Base-by-base conservation (phyloP, 2,113 vertebrate genomes). In the Callospermophilus lateralis region DNA sequence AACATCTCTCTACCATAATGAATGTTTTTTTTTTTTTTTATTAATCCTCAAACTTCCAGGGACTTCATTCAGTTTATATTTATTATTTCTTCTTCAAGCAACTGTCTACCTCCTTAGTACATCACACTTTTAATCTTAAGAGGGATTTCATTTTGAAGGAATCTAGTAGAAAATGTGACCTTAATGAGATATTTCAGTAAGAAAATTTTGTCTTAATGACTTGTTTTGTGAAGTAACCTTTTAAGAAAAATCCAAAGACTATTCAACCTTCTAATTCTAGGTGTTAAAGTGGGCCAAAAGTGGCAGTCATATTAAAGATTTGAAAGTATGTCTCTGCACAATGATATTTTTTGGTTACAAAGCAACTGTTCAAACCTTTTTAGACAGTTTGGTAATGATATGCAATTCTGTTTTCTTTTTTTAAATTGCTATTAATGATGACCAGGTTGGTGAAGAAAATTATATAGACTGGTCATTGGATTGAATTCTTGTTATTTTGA, bases 61-160 rank as follows among this genome's bases (percentile, higher is more conserved):
- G 79, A n/a, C 19, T 84, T 94, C 42, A 26, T 93, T 24, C 4
- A 32, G 53, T 79, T 97, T 90, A 4, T 51, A 93, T 94, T 72
- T 96, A 58, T 89, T 90, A 84, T 0, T 94, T 34, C 30, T 94
- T 39, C 91, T 96, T 96, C 65, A 63, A n/a, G 84, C 80, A 65
- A 90, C 42, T 96, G n/a, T 94, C 90, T 96, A 39, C 79, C 48
- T 93, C 74, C 84, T 96, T 90, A 86, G 45, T 78, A 63, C 19
- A 20, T 67, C 88, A 90, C 22, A 34, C 1, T 32, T 45, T 76
- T 87, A 45, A 93, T 94, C 97, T 94, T 68, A 89, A 89, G 70
- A 96, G 73, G 58, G 84, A 81, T 96, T 97, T 96, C 77, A 84
- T 95, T 92, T 94, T 93, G 51, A 96, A 87, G 78, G 37, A 90